Percentiles rank a stretch among this genome's conserved stretches.
phyloP scores from a whole-genome alignment of 1,140 invertebrate genomes.

The Hormaphis cornu region DNA sequence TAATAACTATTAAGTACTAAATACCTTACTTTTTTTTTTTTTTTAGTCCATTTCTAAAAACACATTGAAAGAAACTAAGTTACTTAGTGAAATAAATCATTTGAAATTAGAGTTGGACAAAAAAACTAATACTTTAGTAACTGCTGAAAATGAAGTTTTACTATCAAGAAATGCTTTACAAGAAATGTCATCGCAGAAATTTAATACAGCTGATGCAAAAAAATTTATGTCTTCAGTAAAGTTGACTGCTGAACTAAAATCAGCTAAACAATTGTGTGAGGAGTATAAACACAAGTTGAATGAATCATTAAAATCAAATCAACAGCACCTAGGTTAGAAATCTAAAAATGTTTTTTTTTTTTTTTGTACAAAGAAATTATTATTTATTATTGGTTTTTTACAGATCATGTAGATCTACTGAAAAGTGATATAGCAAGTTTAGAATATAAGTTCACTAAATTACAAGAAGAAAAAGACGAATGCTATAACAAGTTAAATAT shows the following conservation, averaged over 20 bases:
- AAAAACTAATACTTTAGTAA: background rate
- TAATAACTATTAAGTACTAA: too few relatives aligned
- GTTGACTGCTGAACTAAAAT: constrained; percentile 17
- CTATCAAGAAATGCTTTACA: constrained; percentile 5
- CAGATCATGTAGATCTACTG: constrained; percentile 4
- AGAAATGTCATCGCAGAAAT: constrained; percentile 10
- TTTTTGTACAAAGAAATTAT: background rate
- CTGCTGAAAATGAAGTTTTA: constrained; percentile 2
- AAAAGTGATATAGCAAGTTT: background rate
- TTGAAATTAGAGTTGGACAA: constrained; percentile 16
- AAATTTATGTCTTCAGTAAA: background rate
- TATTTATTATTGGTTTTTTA: background rate
- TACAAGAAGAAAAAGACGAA: constrained; percentile 1
- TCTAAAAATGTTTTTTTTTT: background rate
- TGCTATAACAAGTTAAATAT: constrained; percentile 5
- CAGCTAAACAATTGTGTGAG: constrained; percentile 1
- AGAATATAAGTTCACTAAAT: background rate
- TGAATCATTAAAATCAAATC: background rate
- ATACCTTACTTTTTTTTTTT: background rate
- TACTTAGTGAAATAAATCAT: background rate
- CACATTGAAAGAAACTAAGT: constrained; percentile 1
- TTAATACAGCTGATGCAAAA: background rate
- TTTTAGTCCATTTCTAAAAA: constrained; percentile 2
- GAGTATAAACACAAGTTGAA: constrained; percentile 1
- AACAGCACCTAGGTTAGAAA: background rate